Conservation (phyloP, 2,888 invertebrate species). For the Notodonta dromedarius region DNA sequence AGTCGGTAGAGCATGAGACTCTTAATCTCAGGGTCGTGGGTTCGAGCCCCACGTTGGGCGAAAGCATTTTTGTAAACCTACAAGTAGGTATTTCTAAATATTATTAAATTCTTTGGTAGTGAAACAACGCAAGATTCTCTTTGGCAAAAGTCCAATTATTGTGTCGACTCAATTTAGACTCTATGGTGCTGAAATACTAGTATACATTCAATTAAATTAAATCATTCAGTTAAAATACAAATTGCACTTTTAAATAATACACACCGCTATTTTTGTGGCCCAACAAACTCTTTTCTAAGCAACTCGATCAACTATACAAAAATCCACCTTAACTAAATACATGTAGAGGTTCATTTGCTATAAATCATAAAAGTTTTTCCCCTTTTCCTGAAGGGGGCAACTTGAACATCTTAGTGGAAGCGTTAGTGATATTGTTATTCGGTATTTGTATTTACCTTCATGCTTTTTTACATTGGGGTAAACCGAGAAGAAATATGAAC, state of each 20-base stretch:
- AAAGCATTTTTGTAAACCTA: background rate
- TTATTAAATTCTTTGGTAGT: too few species aligned
- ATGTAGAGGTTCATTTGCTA: constrained; percentile 45
- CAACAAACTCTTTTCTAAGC: constrained; percentile 29
- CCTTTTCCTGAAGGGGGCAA: constrained; percentile 36
- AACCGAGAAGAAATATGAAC: too few species aligned
- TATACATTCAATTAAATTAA: background rate
- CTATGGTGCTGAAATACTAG: background rate
- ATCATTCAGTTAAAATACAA: background rate
- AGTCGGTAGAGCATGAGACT: constrained; percentile 86
- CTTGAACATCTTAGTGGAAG: constrained; percentile 16
- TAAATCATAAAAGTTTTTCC: constrained; percentile 34
- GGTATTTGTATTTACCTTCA: constrained; percentile 1
- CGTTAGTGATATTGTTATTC: constrained; percentile 26
- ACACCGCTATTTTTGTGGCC: constrained; percentile 24
- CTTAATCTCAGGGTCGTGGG: constrained; percentile 87
- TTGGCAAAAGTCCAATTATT: background rate
- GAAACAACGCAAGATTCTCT: background rate
- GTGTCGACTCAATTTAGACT: background rate
- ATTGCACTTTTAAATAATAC: background rate
- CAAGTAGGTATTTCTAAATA: too few species aligned
- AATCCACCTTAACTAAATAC: constrained; percentile 40
- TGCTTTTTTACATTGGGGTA: background rate
- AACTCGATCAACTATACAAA: constrained; percentile 36
- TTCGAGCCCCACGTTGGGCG: constrained; percentile 86